These are phyloP conservation scores for Actinopyga echinites DNA, from an alignment of 53 echinoderm and acorn worm genomes.

Conservation along the genomic window DNA sequence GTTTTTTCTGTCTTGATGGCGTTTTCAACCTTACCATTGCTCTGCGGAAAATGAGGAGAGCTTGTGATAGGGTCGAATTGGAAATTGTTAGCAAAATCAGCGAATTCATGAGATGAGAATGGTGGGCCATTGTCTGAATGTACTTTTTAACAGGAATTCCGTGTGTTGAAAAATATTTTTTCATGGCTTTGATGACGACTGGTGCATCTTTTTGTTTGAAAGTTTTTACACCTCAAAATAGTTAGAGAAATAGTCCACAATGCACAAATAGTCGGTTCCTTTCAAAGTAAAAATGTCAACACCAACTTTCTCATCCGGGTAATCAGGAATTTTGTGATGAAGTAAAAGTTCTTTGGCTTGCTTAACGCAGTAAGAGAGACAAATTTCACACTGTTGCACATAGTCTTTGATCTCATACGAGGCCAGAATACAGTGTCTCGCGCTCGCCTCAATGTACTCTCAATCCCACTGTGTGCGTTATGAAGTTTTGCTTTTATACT, in stretches of 20 bases:
- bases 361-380: conserved; percentile 14
- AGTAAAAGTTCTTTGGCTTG: conserved; percentile 57
- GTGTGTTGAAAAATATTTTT: conserved; percentile 22
- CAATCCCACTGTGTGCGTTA: conserved; percentile 41
- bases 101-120: conserved; percentile 42
- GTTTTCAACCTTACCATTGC: conserved; percentile 68
- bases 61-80: conserved; percentile 50
- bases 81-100: conserved; percentile 43
- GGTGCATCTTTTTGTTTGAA: conserved; percentile 32
- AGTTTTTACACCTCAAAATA: conserved; percentile 53
- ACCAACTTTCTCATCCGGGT: conserved; percentile 58
- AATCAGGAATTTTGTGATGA: conserved; percentile 44
- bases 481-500: conserved; percentile 48
- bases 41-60: conserved; percentile 56
- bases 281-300: conserved; percentile 51
- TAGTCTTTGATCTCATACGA: conserved; percentile 48
- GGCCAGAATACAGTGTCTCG: conserved; percentile 61
- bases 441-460: conserved; percentile 41
- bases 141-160: conserved; percentile 46
- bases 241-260: conserved; percentile 61
- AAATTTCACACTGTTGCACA: conserved; percentile 28
- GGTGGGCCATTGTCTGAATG: conserved; percentile 63
- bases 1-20: conserved; percentile 39
- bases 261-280: conserved; percentile 48
- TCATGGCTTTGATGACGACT: background rate